These are phyloP conservation scores for Aleiodes testaceus DNA, from an alignment of 2,888 invertebrate species.

Conservation along the genomic window DNA sequence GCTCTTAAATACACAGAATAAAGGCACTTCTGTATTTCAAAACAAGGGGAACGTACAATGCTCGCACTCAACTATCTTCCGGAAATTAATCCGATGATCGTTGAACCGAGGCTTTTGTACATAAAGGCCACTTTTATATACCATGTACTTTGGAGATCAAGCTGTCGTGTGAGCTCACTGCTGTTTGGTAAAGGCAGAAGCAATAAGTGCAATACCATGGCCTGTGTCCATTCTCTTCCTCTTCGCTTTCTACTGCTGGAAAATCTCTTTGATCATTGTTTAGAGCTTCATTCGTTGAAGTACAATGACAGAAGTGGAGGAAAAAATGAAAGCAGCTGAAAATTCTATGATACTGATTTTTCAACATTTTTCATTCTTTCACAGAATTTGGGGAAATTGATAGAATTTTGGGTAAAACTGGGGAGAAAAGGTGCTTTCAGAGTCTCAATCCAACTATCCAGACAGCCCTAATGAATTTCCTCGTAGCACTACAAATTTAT, in stretches of 20 bases:
- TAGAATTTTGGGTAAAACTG: neutral
- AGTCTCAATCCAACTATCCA: neutral
- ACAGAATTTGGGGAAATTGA: no score
- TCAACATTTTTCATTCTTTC: no score
- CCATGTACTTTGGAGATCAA: slow-evolving; percentile 15
- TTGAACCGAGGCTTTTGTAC: slow-evolving; percentile 25
- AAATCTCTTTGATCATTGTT: slow-evolving; percentile 38
- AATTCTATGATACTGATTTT: no score
- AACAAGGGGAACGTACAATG: neutral
- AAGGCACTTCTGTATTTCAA: neutral
- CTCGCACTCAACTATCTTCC: slow-evolving; percentile 39
- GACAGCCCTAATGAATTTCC: slow-evolving; percentile 2
- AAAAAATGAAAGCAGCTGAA: neutral
- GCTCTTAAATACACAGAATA: no score
- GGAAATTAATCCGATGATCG: slow-evolving; percentile 48
- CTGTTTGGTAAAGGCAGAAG: slow-evolving; percentile 19
- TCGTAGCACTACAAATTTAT: neutral
- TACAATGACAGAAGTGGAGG: slow-evolving; percentile 7
- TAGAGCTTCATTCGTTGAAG: slow-evolving; percentile 36
- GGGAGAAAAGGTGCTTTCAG: neutral
- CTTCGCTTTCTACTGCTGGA: slow-evolving; percentile 4
- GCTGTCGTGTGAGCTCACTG: slow-evolving; percentile 11
- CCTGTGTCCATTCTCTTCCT: neutral
- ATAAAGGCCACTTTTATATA: slow-evolving; percentile 31
- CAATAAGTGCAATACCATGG: slow-evolving; percentile 8